Evolutionary conservation across 2,797 vertebrate genomes (phyloP).

Genomic region (Stomatorhinus walkeri): DNA sequence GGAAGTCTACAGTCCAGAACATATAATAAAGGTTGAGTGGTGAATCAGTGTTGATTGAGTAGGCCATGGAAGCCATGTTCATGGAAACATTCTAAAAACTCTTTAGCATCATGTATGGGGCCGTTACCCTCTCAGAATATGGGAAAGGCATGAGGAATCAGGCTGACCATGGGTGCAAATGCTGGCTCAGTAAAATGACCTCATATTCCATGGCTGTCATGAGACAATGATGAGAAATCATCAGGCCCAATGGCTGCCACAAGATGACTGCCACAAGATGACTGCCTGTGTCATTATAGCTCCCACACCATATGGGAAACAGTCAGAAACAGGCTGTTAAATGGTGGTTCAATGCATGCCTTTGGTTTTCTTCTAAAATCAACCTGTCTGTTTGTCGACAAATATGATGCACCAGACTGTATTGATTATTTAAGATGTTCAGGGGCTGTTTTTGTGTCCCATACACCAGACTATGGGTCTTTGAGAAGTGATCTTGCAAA

Average conservation of each 20-base stretch:
- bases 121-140: not conserved
- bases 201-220: not conserved
- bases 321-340: not conserved
- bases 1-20: not conserved
- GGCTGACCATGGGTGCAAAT: not conserved
- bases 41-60: not conserved
- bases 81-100: not conserved
- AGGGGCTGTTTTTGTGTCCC: not conserved
- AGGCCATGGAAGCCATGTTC: not conserved
- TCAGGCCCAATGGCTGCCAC: not conserved
- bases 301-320: not conserved
- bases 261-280: not conserved
- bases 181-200: not conserved
- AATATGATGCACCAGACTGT: not conserved
- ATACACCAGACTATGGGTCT: not conserved
- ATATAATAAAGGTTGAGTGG: not conserved
- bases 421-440: not conserved
- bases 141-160: not conserved
- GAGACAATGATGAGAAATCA: not conserved
- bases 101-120: not conserved
- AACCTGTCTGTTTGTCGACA: not conserved
- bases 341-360: not conserved
- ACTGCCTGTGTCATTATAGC: not conserved
- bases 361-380: not conserved
- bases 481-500: not conserved